These are phyloP conservation scores for Bos indicus DNA, from an alignment of 2,113 vertebrate genomes.

Conservation along the genomic window DNA sequence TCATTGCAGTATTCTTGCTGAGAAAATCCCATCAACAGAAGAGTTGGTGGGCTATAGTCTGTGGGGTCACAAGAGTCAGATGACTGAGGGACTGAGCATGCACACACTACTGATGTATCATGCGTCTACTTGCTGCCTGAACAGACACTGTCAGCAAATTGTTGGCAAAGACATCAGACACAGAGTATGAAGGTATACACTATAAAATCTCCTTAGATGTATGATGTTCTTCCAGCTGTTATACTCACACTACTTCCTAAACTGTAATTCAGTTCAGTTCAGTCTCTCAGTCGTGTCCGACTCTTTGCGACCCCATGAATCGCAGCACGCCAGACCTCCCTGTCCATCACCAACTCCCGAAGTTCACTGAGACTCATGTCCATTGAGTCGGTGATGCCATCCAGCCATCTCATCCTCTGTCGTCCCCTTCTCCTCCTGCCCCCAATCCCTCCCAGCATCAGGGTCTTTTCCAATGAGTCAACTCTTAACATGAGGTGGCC, in stretches of 20 bases:
- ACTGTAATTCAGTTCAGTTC: not conserved
- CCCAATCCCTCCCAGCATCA: too few relatives aligned
- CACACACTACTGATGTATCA: not conserved
- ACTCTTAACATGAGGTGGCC: rapidly evolving
- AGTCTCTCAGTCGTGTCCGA: too few relatives aligned
- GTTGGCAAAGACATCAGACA: not conserved
- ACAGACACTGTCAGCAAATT: not conserved
- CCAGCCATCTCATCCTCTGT: too few relatives aligned
- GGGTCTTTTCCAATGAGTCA: too few relatives aligned
- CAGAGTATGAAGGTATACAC: not conserved
- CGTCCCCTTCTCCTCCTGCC: too few relatives aligned
- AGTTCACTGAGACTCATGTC: too few relatives aligned
- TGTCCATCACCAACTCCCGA: too few relatives aligned
- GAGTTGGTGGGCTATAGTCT: not conserved
- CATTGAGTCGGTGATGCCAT: too few relatives aligned
- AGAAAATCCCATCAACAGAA: not conserved
- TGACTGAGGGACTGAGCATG: not conserved
- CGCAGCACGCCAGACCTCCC: too few relatives aligned
- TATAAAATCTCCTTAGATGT: not conserved
- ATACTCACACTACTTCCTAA: not conserved
- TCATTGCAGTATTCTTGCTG: not conserved
- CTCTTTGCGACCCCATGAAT: too few relatives aligned
- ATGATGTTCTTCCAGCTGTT: not conserved
- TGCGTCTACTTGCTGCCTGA: not conserved
- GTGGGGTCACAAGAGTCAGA: not conserved